Conservation (phyloP, 2,888 invertebrate genomes). For the Yponomeuta sedellus region DNA sequence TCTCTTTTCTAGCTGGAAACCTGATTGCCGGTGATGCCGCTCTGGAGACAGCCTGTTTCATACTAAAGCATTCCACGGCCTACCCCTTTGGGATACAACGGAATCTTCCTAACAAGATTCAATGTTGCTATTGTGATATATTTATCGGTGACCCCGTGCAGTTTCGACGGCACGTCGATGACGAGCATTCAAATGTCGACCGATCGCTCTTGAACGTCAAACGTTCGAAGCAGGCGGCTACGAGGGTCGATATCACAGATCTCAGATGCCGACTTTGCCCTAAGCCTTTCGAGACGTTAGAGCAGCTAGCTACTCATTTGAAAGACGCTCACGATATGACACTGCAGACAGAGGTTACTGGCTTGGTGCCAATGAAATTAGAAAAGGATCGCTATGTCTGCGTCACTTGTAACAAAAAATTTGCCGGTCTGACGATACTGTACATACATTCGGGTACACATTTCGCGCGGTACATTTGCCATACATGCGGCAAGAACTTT, state of each 20-base stretch:
- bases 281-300: constrained; percentile 1
- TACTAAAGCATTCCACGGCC: constrained; percentile 13
- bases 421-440: constrained; percentile 7
- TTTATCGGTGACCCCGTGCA: background rate
- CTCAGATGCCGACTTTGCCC: constrained; percentile 11
- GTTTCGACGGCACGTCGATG: constrained; percentile 5
- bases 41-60: background rate
- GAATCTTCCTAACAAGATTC: constrained; percentile 2
- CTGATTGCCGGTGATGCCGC: constrained; percentile 5
- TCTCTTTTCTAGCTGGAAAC: constrained; percentile 1
- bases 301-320: constrained; percentile 5
- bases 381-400: constrained; percentile 9
- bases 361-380: constrained; percentile 11
- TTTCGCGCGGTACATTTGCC: constrained; percentile 19
- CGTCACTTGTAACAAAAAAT: constrained; percentile 14
- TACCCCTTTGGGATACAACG: constrained; percentile 13
- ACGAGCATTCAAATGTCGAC: background rate
- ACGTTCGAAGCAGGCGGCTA: background rate
- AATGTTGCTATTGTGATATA: constrained; percentile 10
- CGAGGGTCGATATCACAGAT: constrained; percentile 13
- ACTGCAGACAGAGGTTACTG: background rate
- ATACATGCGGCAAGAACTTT: constrained; percentile 22
- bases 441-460: constrained; percentile 16
- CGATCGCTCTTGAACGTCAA: background rate
- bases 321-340: background rate